Evolutionary conservation across 2,113 vertebrate genomes (phyloP).

Genomic region (Garra rufa): DNA sequence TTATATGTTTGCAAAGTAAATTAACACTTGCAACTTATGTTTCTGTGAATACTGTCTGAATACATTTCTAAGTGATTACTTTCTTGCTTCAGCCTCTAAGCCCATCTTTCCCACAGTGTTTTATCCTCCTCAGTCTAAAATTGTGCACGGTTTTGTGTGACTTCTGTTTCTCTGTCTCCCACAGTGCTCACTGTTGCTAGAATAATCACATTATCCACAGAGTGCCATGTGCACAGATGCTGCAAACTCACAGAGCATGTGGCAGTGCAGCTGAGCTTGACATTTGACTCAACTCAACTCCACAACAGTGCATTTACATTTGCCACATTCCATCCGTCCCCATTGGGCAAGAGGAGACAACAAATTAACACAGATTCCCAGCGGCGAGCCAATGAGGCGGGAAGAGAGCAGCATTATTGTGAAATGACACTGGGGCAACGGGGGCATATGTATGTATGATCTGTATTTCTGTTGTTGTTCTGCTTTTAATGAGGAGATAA

Average conservation of each 20-base stretch:
- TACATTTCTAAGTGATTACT: not conserved
- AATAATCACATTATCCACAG: slow-evolving; percentile 41
- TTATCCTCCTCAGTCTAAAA: not conserved
- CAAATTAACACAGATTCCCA: slow-evolving; percentile 44
- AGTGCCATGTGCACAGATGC: slow-evolving; percentile 35
- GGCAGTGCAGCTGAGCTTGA: slow-evolving; percentile 46
- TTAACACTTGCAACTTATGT: not conserved
- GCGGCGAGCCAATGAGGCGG: slow-evolving; percentile 8
- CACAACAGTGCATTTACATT: slow-evolving; percentile 11
- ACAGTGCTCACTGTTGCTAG: slow-evolving; percentile 33
- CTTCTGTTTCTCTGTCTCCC: slow-evolving; percentile 16
- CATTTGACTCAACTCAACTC: slow-evolving; percentile 22
- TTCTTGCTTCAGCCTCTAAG: not conserved
- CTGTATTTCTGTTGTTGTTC: not conserved
- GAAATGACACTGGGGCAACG: slow-evolving; percentile 31
- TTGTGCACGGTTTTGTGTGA: slow-evolving; percentile 22
- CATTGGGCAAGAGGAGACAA: slow-evolving; percentile 27
- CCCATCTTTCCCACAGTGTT: not conserved
- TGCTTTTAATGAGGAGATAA: slow-evolving; percentile 7
- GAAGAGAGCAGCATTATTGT: not conserved
- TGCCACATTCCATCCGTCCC: slow-evolving; percentile 3
- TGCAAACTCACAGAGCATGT: slow-evolving; percentile 22
- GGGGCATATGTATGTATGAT: slow-evolving; percentile 29
- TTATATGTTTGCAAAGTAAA: not conserved
- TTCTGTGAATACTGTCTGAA: not conserved